Evolutionary conservation across 2,888 invertebrate species (phyloP).

Genomic region (Fragum fragum): DNA sequence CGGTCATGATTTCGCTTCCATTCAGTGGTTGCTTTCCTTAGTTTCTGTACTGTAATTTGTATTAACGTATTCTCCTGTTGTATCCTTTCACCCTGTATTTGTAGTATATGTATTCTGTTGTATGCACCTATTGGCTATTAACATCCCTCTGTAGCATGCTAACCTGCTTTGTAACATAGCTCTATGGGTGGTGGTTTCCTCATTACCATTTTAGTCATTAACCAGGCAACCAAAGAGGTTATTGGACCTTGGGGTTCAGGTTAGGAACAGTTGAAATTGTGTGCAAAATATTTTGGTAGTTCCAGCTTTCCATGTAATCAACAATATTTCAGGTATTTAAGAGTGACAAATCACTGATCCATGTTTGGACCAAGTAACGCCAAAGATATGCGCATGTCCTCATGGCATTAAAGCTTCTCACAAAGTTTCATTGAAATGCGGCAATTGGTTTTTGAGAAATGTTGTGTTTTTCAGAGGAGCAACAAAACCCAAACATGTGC

Average conservation of each 20-base stretch:
- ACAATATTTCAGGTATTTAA: no score
- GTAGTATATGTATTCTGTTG: no score
- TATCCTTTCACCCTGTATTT: no score
- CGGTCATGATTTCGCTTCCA: background rate
- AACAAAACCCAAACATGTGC: no score
- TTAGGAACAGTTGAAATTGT: background rate
- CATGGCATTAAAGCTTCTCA: no score
- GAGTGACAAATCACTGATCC: no score
- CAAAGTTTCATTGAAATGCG: no score
- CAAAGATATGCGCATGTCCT: no score
- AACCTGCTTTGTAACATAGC: conserved; percentile 11
- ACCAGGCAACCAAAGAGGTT: conserved; percentile 1
- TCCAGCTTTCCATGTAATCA: no score
- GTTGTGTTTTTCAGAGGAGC: no score
- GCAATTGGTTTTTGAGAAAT: no score
- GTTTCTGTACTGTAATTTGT: background rate
- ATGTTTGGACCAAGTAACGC: no score
- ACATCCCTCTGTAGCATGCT: conserved; percentile 12
- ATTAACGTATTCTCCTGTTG: background rate
- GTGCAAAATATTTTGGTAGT: background rate
- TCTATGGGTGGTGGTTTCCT: conserved; percentile 10
- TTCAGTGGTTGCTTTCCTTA: background rate
- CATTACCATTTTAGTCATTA: conserved; percentile 13
- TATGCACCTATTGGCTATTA: conserved; percentile 14
- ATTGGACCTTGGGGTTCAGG: conserved; percentile 13